Percentiles rank a stretch among this genome's conserved stretches.
These are phyloP conservation scores for Pteronotus mesoamericanus DNA, from an alignment of 2,797 vertebrate genomes.

Conservation along the genomic window DNA sequence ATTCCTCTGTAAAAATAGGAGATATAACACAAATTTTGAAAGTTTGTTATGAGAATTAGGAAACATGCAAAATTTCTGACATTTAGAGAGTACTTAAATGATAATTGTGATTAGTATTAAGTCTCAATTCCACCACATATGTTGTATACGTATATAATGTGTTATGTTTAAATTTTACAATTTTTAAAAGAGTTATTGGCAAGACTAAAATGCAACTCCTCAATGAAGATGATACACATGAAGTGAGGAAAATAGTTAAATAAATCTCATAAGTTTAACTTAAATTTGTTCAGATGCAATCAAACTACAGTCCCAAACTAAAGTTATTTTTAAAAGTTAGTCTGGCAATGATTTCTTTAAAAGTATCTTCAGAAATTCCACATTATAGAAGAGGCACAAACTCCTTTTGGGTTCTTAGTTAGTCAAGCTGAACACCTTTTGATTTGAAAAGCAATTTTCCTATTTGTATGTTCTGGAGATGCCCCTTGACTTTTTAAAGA, in stretches of 20 bases:
- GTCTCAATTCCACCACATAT: neutral
- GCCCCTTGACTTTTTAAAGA: neutral
- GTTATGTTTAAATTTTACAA: neutral
- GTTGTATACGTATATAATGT: neutral
- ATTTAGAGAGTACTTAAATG: neutral
- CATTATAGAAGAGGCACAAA: neutral
- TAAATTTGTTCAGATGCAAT: neutral
- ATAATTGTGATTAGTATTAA: neutral
- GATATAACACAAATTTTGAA: neutral
- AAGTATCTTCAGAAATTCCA: neutral
- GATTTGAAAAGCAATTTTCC: neutral
- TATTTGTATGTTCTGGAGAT: neutral
- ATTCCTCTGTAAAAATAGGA: neutral
- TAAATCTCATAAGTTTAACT: neutral
- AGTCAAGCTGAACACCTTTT: neutral
- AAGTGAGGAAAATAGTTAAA: neutral
- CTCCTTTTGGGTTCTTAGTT: neutral
- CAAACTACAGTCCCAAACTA: neutral
- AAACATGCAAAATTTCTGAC: neutral
- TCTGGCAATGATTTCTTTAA: neutral
- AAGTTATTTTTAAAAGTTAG: neutral
- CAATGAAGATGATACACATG: neutral
- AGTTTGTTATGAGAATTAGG: neutral
- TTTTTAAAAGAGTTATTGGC: neutral
- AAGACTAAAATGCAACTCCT: neutral